Evolutionary conservation across 2,113 vertebrate species (phyloP).

Genomic region (Zosterops pallidus): DNA sequence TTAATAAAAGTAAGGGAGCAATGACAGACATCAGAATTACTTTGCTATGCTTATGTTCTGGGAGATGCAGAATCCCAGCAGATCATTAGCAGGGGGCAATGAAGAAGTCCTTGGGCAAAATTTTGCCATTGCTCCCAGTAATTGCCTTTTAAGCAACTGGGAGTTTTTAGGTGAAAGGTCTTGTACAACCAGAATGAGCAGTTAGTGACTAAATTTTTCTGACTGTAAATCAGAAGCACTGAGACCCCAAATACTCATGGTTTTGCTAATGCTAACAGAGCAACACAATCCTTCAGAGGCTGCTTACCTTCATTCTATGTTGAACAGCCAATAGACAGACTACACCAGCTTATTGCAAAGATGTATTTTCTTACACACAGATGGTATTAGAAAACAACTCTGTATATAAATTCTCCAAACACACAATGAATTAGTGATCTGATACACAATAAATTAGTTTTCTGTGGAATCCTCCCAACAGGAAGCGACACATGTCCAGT

Average conservation of each 20-base stretch:
- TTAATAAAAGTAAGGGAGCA: not conserved
- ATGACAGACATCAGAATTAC: not conserved
- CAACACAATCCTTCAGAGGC: not conserved
- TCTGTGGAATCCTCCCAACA: not conserved
- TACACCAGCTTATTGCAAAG: not conserved
- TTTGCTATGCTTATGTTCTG: not conserved
- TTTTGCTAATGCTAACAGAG: not conserved
- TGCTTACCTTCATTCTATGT: not conserved
- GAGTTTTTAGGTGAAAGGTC: constrained; percentile 26
- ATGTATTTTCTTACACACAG: not conserved
- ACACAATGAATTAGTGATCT: not conserved
- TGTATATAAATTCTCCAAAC: not conserved
- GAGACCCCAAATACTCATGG: not conserved
- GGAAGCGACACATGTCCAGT: not conserved
- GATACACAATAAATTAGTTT: not conserved
- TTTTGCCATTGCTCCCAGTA: not conserved
- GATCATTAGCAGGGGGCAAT: constrained; percentile 16
- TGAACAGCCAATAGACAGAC: not conserved
- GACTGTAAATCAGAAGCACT: not conserved
- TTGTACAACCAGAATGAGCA: not conserved
- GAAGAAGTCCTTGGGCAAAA: constrained; percentile 9
- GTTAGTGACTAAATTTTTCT: not conserved
- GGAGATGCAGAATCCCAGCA: not conserved
- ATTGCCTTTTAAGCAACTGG: constrained; percentile 6
- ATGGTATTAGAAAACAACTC: constrained; percentile 4